Evolutionary conservation across 2,113 vertebrate species (phyloP).

Genomic region (Galeopterus variegatus): DNA sequence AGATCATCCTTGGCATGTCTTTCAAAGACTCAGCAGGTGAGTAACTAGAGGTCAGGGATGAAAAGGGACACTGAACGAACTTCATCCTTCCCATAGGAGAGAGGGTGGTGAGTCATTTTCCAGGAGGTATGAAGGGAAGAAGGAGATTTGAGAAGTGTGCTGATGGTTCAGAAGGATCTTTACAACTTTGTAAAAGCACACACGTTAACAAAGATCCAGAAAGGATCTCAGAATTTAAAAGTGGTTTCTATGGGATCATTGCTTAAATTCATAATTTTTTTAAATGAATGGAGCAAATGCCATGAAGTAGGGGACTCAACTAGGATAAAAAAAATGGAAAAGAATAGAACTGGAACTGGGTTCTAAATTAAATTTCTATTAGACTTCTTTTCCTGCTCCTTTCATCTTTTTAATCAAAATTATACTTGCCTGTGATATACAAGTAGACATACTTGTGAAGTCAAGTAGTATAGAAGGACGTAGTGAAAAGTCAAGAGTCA

Average conservation of each 20-base stretch:
- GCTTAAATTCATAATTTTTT: background rate
- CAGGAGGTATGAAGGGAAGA: background rate
- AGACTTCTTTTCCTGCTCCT: background rate
- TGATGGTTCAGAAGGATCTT: background rate
- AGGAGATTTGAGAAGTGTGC: background rate
- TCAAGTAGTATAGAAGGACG: background rate
- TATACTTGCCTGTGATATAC: background rate
- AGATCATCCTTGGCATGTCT: background rate
- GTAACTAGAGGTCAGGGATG: background rate
- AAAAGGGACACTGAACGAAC: background rate
- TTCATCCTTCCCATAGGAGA: background rate
- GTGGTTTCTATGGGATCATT: background rate
- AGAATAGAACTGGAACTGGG: background rate
- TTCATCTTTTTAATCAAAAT: background rate
- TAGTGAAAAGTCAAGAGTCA: slow-evolving; percentile 9
- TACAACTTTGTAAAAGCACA: background rate
- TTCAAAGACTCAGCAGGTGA: background rate
- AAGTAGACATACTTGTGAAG: background rate
- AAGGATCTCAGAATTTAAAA: slow-evolving; percentile 6
- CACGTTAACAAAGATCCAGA: background rate
- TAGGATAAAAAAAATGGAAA: background rate
- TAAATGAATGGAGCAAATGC: background rate
- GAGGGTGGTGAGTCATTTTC: background rate
- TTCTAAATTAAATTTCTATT: background rate
- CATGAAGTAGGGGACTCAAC: background rate